These are phyloP conservation scores for Caranx ignobilis DNA, from an alignment of 2,113 vertebrate genomes.

Conservation along the genomic window DNA sequence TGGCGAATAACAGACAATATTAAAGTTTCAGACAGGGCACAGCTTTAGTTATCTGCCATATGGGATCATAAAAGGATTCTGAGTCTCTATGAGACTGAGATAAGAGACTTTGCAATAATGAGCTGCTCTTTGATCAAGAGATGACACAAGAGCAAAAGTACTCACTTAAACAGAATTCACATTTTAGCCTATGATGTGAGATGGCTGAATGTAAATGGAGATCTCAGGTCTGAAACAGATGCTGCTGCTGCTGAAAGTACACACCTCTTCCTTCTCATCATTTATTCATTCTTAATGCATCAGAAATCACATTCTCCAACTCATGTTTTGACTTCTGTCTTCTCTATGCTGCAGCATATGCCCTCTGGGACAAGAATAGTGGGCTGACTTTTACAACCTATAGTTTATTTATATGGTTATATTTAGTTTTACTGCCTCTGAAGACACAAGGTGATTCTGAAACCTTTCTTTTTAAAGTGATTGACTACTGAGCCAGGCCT, in stretches of 20 bases:
- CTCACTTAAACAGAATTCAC: background rate
- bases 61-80: conserved; percentile 38
- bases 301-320: conserved; percentile 28
- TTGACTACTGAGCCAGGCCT: background rate
- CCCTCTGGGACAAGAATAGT: conserved; percentile 19
- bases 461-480: background rate
- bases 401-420: conserved; percentile 45
- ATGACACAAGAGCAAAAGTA: conserved; percentile 6
- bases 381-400: conserved; percentile 26
- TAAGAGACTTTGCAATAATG: conserved; percentile 18
- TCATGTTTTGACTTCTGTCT: conserved; percentile 30
- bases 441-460: background rate
- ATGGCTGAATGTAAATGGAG: conserved; percentile 27
- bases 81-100: conserved; percentile 27
- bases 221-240: conserved; percentile 11
- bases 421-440: background rate
- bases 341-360: background rate
- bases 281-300: conserved; percentile 57
- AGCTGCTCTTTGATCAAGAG: conserved; percentile 38
- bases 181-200: conserved; percentile 4
- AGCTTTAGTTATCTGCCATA: conserved; percentile 22
- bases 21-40: conserved; percentile 10
- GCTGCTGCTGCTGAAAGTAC: conserved; percentile 14
- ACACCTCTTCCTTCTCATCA: conserved; percentile 45
- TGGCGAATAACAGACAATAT: conserved; percentile 7